Base-by-base conservation (phyloP, 2,113 vertebrate genomes). In the Podarcis muralis region DNA sequence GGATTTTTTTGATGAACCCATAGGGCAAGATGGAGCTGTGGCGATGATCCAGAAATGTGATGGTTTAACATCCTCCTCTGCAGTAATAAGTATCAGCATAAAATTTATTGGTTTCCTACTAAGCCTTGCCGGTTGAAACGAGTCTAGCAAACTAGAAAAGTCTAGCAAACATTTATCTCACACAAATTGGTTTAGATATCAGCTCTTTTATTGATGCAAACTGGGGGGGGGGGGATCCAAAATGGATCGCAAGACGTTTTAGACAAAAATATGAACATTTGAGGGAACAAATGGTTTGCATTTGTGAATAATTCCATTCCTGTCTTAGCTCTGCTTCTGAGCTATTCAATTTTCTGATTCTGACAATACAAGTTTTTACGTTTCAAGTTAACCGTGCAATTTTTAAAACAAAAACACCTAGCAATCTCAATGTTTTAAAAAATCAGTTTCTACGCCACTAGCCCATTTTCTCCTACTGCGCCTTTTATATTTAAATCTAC, bases 391-490 rank as follows among this genome's bases (percentile, higher is more conserved):
- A 32, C 8, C n/a, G 22, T 81, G 59, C 59, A 32, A 18, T 25
- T 80, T 57, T 59, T 32, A 59, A n/a, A 53, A 53, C 11, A 53
- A 53, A 30, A 20, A 27, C 16, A n/a, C 15, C n/a, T 59, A n/a
- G 15, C 12, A 59, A 80, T n/a, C 27, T 6, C 27, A 57, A 79
- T 23, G 53, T n/a, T 20, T 80, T 80, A 18, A 22, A 7, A 12
- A 59, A 13, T 15, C 18, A 15, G 27, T 6, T 32, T 57, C 35
- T 35, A 16, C 3, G 6, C 18, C 2, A 7, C 18, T 6, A 37
- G 35, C 23, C 18, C 25, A 18, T 84, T 2, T 0, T n/a, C 66
- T 25, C 0, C 25, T 35, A 6, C 71, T 12, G 0, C 0, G 7
- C 4, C 27, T 32, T 81, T 59, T 59, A 81, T 32, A 90, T 81